These are phyloP conservation scores for Aplysia californica DNA, from an alignment of 1,140 invertebrate genomes.

Conservation along the genomic window DNA sequence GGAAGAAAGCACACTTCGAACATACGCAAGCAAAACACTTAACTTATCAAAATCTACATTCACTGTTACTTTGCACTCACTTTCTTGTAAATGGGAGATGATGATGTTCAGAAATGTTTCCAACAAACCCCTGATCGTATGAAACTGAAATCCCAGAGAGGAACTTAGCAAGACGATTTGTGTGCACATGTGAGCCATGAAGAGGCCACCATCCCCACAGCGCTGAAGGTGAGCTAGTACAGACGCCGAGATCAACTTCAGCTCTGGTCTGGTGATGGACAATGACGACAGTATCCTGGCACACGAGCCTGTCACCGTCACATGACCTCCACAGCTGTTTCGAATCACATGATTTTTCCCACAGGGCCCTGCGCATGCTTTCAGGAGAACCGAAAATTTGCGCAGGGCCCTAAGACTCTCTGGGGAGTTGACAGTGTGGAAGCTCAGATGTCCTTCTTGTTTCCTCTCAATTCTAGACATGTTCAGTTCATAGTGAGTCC, in stretches of 20 bases:
- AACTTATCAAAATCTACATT: conserved; percentile 32
- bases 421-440: background rate
- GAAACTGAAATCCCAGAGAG: conserved; percentile 8
- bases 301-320: conserved; percentile 37
- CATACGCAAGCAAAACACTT: conserved; percentile 33
- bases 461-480: background rate
- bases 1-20: conserved; percentile 32
- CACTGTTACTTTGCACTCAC: conserved; percentile 26
- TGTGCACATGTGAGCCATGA: conserved; percentile 33
- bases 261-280: conserved; percentile 34
- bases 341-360: conserved; percentile 41
- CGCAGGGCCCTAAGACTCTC: conserved; percentile 5
- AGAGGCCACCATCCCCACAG: conserved; percentile 41
- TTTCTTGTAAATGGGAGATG: conserved; percentile 27
- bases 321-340: conserved; percentile 38
- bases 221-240: conserved; percentile 37
- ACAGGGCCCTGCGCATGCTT: conserved; percentile 32
- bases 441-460: background rate
- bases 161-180: background rate
- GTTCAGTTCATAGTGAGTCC: background rate
- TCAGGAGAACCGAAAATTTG: conserved; percentile 22
- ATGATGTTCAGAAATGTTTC: conserved; percentile 28
- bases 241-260: conserved; percentile 36
- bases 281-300: conserved; percentile 31
- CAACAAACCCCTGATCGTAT: conserved; percentile 32